Percentiles rank a stretch among this genome's conserved stretches.
Conservation (phyloP, 2,888 invertebrate species). For the Euproctis similis region DNA sequence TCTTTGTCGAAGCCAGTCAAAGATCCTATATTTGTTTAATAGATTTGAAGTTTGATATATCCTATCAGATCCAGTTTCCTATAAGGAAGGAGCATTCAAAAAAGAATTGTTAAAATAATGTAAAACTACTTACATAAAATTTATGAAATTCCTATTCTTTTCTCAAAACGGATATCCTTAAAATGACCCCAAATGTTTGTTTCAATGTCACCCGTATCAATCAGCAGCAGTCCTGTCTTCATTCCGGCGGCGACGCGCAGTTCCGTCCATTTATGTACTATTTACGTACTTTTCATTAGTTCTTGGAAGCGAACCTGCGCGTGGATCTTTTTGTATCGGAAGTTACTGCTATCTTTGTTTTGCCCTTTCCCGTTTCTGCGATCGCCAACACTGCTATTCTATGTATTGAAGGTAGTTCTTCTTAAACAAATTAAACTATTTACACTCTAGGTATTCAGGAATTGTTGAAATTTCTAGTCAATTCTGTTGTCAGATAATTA, state of each 20-base stretch:
- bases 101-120: no score
- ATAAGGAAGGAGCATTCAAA: no score
- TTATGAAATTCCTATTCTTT: conserved; percentile 9
- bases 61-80: no score
- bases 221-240: conserved; percentile 48
- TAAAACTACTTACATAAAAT: neutral
- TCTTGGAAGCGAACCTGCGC: conserved; percentile 57
- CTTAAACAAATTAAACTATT: no score
- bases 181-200: conserved; percentile 20
- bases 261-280: conserved; percentile 52
- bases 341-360: conserved; percentile 40
- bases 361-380: conserved; percentile 39
- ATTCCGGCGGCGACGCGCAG: conserved; percentile 49
- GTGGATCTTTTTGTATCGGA: conserved; percentile 69
- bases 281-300: conserved; percentile 71
- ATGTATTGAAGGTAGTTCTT: no score
- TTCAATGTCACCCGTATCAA: conserved; percentile 62
- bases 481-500: no score
- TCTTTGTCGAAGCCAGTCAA: no score
- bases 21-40: no score
- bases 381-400: conserved; percentile 27
- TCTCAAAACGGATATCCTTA: conserved; percentile 29
- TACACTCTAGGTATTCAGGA: no score
- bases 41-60: no score
- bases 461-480: no score